Evolutionary conservation across 1,140 invertebrate genomes (phyloP), one percentile per base, ranked within the genome.

Genomic region (Centruroides sculpturatus): DNA sequence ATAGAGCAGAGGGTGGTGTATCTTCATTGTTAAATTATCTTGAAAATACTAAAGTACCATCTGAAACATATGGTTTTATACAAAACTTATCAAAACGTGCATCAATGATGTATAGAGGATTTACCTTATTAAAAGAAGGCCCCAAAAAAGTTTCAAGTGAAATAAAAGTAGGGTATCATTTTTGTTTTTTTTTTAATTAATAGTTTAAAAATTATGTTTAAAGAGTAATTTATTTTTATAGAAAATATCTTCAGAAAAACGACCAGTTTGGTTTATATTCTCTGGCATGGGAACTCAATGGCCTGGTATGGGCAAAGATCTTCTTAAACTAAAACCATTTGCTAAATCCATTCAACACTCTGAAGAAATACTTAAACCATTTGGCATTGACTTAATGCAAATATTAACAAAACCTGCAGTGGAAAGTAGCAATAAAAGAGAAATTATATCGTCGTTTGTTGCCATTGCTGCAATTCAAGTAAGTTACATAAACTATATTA

Each of bases 221-320:
- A 23, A 23, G 23, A 23, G 23, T 23, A 23, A 23, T 23, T 23
- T 23, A 23, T 12, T 13, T 13, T 60, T 62, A 5, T 34, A 64
- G 63, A 47, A 57, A 59, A 10, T 47, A 10, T n/a, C 47, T 12
- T 9, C 64, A 57, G 74, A 74, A 50, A 69, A 69, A 35, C 80
- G 87, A 36, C 92, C 92, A 1, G 74, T 98, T 35, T 98, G 92
- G 88, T 96, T 83, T 73, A 79, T 98, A 48, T 98, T 94, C 75
- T 87, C 92, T 55, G 95, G 94, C 47, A 97, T 98, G 92, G 95
- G 94, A 10, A 85, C 85, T 48, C 94, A 99, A 76, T 98, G 93
- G 93, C 77, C 84, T 53, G 90, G 89, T 63, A 98, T 98, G 93
- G 92, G 82, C 5, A 83, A 83, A 69, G 79, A 85, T 34, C 76